Conservation (phyloP, 2,797 vertebrate species). For the Carapus acus region DNA sequence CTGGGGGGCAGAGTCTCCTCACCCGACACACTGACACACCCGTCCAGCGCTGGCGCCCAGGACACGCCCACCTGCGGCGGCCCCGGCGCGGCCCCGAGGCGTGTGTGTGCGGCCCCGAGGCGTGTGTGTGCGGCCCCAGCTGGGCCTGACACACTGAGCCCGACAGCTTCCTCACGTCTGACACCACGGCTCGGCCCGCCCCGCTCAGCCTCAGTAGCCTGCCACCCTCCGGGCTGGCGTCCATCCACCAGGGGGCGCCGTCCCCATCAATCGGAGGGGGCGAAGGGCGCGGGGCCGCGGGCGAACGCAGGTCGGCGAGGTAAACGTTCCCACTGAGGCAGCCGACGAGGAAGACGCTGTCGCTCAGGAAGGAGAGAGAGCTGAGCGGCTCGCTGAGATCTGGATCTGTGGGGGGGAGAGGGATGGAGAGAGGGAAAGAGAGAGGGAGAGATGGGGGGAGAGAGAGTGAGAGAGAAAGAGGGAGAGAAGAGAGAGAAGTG, state of each 20-base stretch:
- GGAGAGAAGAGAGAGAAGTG: constrained; percentile 63
- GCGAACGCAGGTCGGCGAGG: constrained; percentile 70
- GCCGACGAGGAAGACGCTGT: constrained; percentile 67
- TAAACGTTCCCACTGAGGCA: constrained; percentile 68
- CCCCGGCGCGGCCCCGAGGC: too few species aligned
- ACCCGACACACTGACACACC: constrained; percentile 83
- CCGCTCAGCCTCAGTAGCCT: constrained; percentile 73
- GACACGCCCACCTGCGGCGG: constrained; percentile 55
- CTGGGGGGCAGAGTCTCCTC: constrained; percentile 4
- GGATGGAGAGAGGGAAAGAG: not conserved
- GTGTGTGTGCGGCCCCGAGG: too few species aligned
- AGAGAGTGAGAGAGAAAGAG: not conserved
- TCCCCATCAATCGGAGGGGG: not conserved
- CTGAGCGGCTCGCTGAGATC: constrained; percentile 65
- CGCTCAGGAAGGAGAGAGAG: constrained; percentile 69
- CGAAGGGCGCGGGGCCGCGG: constrained; percentile 25
- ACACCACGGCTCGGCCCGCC: constrained; percentile 64
- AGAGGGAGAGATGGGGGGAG: not conserved
- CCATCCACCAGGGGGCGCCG: constrained; percentile 64
- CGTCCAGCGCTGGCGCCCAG: constrained; percentile 79
- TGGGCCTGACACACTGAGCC: constrained; percentile 51
- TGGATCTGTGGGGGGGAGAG: constrained; percentile 34
- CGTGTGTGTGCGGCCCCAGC: too few species aligned
- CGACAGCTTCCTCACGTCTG: constrained; percentile 69
- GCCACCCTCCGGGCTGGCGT: constrained; percentile 28